Conservation (phyloP, 2,797 vertebrate species). For the Hydrocynus forskahlii region DNA sequence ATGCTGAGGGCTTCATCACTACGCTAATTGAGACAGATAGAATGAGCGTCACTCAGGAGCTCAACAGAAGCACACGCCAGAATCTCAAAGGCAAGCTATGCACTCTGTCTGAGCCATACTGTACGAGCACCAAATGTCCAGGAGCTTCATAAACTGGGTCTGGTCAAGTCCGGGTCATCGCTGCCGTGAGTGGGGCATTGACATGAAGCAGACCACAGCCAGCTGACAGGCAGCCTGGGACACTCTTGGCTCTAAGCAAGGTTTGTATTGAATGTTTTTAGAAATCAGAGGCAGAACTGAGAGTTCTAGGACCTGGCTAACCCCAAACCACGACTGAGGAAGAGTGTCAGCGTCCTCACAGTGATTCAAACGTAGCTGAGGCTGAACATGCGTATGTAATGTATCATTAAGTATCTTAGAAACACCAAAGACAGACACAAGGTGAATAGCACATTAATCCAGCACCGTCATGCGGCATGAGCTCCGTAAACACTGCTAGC, state of each 20-base stretch:
- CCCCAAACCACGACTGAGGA: slow-evolving; percentile 40
- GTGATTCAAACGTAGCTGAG: slow-evolving; percentile 40
- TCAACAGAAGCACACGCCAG: slow-evolving; percentile 3
- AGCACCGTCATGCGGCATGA: slow-evolving; percentile 44
- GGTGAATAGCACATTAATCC: slow-evolving; percentile 50
- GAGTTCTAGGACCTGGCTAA: slow-evolving; percentile 47
- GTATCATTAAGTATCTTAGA: slow-evolving; percentile 49
- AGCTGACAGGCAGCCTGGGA: slow-evolving; percentile 39
- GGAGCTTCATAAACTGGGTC: slow-evolving; percentile 7
- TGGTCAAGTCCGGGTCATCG: slow-evolving; percentile 17
- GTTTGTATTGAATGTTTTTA: slow-evolving; percentile 45
- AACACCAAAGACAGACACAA: slow-evolving; percentile 46
- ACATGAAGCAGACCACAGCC: slow-evolving; percentile 36
- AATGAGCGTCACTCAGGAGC: slow-evolving; percentile 14
- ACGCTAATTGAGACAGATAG: slow-evolving; percentile 41
- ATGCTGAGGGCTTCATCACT: slow-evolving; percentile 45
- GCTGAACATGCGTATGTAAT: slow-evolving; percentile 43
- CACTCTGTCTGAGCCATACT: slow-evolving; percentile 13
- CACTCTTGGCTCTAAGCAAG: slow-evolving; percentile 26
- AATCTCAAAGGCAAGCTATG: background rate
- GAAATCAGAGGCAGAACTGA: slow-evolving; percentile 41
- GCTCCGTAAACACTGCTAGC: slow-evolving; percentile 33
- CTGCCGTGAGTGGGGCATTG: slow-evolving; percentile 5
- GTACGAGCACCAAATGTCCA: slow-evolving; percentile 30
- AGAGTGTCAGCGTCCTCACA: slow-evolving; percentile 26